phyloP scores from a whole-genome alignment of 2,797 vertebrate genomes.

The Hyperoplus lanceolatus region DNA sequence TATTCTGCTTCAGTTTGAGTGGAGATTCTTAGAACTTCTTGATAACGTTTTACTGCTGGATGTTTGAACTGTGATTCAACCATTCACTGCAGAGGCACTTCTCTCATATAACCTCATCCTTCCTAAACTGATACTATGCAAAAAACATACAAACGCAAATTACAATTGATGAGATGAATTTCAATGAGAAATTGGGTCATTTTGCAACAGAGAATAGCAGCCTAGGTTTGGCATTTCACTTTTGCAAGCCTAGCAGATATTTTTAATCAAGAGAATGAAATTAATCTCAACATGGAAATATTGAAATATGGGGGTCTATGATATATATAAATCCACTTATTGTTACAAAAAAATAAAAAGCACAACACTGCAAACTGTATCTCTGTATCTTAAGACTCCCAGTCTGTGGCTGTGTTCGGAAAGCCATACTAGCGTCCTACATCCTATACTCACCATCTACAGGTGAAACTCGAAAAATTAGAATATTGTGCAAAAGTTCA shows the following conservation, averaged over 20 bases:
- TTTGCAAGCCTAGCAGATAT: constrained; percentile 63
- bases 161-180: constrained; percentile 41
- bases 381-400: background rate
- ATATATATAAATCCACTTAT: constrained; percentile 27
- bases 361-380: constrained; percentile 11
- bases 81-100: constrained; percentile 23
- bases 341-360: constrained; percentile 10
- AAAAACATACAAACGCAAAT: constrained; percentile 46
- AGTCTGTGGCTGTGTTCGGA: background rate
- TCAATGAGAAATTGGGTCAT: constrained; percentile 55
- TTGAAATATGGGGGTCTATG: constrained; percentile 33
- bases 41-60: constrained; percentile 1
- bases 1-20: constrained; percentile 20
- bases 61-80: constrained; percentile 8
- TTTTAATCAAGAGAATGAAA: constrained; percentile 53
- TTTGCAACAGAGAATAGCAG: constrained; percentile 39
- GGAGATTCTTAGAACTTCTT: background rate
- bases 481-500: too few relatives aligned
- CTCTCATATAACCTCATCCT: constrained; percentile 33
- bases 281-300: constrained; percentile 47
- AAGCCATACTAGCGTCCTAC: too few relatives aligned
- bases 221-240: constrained; percentile 65
- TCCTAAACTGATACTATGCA: constrained; percentile 35
- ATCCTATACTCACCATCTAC: too few relatives aligned
- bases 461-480: too few relatives aligned